Evolutionary conservation across 2,113 vertebrate genomes (phyloP).

Genomic region (Mohoua ochrocephala): DNA sequence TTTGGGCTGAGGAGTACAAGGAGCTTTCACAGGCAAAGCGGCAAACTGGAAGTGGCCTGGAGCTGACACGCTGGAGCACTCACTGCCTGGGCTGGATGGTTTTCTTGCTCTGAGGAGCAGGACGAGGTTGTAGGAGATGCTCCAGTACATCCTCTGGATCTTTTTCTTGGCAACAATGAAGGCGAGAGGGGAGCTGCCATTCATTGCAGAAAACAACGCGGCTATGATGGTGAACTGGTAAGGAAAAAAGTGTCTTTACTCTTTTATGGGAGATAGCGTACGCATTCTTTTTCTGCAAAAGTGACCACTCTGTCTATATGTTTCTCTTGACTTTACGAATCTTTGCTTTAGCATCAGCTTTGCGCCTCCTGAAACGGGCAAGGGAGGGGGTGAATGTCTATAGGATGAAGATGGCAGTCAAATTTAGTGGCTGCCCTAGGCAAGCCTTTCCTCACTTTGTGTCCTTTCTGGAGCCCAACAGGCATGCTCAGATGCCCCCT

Average conservation of each 20-base stretch:
- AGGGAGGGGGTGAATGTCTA: background rate
- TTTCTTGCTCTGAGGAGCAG: background rate
- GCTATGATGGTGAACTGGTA: conserved; percentile 93
- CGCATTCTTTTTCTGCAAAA: background rate
- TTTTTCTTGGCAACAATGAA: conserved; percentile 79
- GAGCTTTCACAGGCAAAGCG: background rate
- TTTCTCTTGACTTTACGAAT: background rate
- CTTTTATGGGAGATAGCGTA: background rate
- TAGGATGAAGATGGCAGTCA: background rate
- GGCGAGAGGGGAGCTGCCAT: conserved; percentile 83
- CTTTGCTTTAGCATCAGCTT: background rate
- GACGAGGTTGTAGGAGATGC: conserved; percentile 43
- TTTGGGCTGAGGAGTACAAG: background rate
- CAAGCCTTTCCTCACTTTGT: background rate
- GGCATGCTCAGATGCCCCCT: background rate
- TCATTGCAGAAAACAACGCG: conserved; percentile 89
- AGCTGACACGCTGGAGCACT: conserved; percentile 34
- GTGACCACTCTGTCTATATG: background rate
- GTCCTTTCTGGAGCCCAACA: background rate
- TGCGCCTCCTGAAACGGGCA: background rate
- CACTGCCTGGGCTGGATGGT: background rate
- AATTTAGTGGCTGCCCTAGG: background rate
- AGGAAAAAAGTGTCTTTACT: conserved; percentile 61
- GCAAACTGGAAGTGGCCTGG: background rate
- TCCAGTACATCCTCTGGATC: conserved; percentile 78